Base-by-base conservation (phyloP, 2,888 invertebrate genomes). In the Enchytraeus crypticus region DNA sequence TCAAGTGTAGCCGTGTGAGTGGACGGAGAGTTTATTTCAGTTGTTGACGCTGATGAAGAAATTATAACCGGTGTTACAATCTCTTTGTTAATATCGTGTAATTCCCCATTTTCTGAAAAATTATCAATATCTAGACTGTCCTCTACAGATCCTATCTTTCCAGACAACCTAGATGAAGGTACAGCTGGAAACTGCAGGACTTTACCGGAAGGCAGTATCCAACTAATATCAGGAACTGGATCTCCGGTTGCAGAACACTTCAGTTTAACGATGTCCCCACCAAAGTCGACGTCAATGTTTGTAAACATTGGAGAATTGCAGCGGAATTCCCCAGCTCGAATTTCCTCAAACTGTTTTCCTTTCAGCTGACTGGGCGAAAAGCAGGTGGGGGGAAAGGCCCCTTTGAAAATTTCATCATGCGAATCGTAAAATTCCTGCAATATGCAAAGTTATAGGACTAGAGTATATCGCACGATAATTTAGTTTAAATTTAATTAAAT, bases 161-260 rank as follows among this genome's bases (percentile, higher is more conserved):
- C 47, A 70, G 70, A 45, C n/a, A n/a, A n/a, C 68, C 61, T 11
- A 63, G 58, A 38, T 18, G 38, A 38, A 8, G 38, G 38, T 5
- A 71, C 66, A 21, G 76, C 72, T 30, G 61, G 60, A 63, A 67
- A 73, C 21, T 64, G 71, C 63, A 72, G 72, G 4, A 69, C 68
- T 32, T 68, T 66, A 2, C 76, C 75, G 57, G 72, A 69, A 2
- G 78, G 77, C 47, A 72, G 70, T 38, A 77, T 69, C 78, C 78
- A 78, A 66, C 68, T 71, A 5, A 78, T 66, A 8, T 71, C 72
- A 2, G 78, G 78, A 14, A 74, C 71, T 0, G 78, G 78, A 59
- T 77, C 77, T 0, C 77, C 77, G 14, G 68, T 68, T 1, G 78
- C 77, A 21, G 70, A 66, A 64, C 78, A 78, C 23, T 71, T 72